Percentiles rank a stretch among this genome's conserved stretches.
These are phyloP conservation scores for Sigmodon hispidus DNA, from an alignment of 2,113 vertebrate species.

Conservation along the genomic window DNA sequence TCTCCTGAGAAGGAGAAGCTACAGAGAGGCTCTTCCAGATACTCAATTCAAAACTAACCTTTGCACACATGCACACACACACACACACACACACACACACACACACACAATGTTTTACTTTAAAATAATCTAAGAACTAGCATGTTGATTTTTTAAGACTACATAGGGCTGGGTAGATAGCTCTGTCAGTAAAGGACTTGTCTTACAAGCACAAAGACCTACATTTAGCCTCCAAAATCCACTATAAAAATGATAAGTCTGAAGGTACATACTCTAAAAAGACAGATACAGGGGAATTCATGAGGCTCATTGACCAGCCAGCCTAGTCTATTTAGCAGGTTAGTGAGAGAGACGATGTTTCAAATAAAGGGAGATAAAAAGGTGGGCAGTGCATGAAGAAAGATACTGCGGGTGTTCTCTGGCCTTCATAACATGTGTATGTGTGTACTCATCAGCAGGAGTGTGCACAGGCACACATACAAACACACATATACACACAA, in stretches of 20 bases:
- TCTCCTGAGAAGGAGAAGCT: slow-evolving; percentile 79
- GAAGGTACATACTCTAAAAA: background rate
- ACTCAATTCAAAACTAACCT: slow-evolving; percentile 79
- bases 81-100: too few species aligned
- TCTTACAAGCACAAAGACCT: background rate
- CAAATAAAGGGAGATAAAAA: background rate
- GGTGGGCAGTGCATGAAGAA: background rate
- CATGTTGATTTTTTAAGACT: slow-evolving; percentile 79
- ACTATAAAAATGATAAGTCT: background rate
- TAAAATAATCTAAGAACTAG: slow-evolving; percentile 80
- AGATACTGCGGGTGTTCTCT: background rate
- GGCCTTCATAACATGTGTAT: background rate
- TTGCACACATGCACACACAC: too few species aligned
- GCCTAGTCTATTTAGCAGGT: background rate
- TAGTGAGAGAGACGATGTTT: background rate
- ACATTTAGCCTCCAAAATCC: background rate
- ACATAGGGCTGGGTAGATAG: background rate
- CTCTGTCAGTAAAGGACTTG: background rate
- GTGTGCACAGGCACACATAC: background rate
- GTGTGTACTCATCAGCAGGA: background rate
- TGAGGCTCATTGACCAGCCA: background rate
- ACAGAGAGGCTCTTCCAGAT: slow-evolving; percentile 78
- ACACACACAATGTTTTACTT: slow-evolving; percentile 80
- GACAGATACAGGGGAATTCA: background rate
- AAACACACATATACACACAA: background rate